These are phyloP conservation scores for Rhagophthalmus giganteus DNA, from an alignment of 2,888 invertebrate species.

Conservation along the genomic window DNA sequence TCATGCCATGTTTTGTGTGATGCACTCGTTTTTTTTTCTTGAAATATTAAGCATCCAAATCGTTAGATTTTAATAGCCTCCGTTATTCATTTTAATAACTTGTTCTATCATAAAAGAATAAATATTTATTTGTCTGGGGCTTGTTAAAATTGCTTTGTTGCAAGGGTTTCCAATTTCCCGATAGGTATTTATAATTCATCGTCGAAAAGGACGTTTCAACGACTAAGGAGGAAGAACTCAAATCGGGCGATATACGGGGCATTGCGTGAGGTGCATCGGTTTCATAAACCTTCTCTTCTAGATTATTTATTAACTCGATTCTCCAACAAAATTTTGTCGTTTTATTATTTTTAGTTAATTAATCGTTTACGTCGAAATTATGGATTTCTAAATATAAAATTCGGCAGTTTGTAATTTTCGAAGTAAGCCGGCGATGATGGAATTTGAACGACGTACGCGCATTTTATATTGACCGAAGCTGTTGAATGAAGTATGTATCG, in stretches of 20 bases:
- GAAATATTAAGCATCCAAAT: slow-evolving; percentile 9
- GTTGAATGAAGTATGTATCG: neutral
- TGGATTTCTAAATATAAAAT: no score
- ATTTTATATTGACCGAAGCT: neutral
- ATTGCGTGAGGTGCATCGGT: slow-evolving; percentile 19
- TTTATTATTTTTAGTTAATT: slow-evolving; percentile 7
- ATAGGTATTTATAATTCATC: slow-evolving; percentile 24
- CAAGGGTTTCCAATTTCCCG: slow-evolving; percentile 24
- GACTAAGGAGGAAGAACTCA: slow-evolving; percentile 7
- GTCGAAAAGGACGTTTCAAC: slow-evolving; percentile 18
- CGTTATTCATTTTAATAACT: slow-evolving; percentile 26
- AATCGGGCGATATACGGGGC: slow-evolving; percentile 11
- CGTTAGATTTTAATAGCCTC: slow-evolving; percentile 16
- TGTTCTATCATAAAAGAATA: slow-evolving; percentile 11
- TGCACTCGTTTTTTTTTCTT: slow-evolving; percentile 21
- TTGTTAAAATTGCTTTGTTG: slow-evolving; percentile 22
- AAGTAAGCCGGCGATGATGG: no score
- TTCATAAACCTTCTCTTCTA: slow-evolving; percentile 12
- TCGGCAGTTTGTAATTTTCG: no score
- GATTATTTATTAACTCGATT: slow-evolving; percentile 19
- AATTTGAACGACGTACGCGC: no score
- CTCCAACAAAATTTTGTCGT: slow-evolving; percentile 6
- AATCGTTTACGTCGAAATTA: no score
- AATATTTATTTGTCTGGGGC: slow-evolving; percentile 22
- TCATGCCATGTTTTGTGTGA: slow-evolving; percentile 30